Conservation (phyloP, 2,797 vertebrate species). For the Hapalemur alaotrensis region DNA sequence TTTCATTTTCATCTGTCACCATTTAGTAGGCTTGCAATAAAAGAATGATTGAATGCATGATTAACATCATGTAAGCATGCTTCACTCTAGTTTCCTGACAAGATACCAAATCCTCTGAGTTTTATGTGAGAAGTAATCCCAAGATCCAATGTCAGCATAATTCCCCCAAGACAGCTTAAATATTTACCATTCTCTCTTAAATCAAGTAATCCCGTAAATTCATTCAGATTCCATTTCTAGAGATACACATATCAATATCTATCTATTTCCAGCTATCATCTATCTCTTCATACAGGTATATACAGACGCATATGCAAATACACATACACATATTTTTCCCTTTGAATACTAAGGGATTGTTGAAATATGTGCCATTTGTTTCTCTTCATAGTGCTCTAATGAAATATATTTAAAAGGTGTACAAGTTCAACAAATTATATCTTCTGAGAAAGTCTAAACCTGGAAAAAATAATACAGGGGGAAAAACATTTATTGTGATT, state of each 20-base stretch:
- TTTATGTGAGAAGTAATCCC: slow-evolving; percentile 82
- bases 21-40: slow-evolving; percentile 65
- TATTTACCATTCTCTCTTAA: slow-evolving; percentile 83
- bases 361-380: slow-evolving; percentile 76
- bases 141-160: slow-evolving; percentile 84
- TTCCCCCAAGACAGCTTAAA: slow-evolving; percentile 85
- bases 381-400: slow-evolving; percentile 72
- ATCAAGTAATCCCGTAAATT: slow-evolving; percentile 83
- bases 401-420: slow-evolving; percentile 78
- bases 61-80: slow-evolving; percentile 79
- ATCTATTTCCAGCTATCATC: background rate
- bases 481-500: slow-evolving; percentile 84
- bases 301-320: background rate
- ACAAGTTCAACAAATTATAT: slow-evolving; percentile 79
- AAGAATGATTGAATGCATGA: slow-evolving; percentile 78
- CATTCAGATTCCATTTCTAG: slow-evolving; percentile 81
- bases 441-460: slow-evolving; percentile 73
- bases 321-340: slow-evolving; percentile 40
- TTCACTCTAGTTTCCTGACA: slow-evolving; percentile 80
- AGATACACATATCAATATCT: background rate
- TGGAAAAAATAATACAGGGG: slow-evolving; percentile 60
- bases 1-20: slow-evolving; percentile 65
- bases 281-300: background rate
- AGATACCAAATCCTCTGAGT: slow-evolving; percentile 82
- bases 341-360: slow-evolving; percentile 74